phyloP scores from a whole-genome alignment of 2,113 vertebrate species.

The Perca flavescens region DNA sequence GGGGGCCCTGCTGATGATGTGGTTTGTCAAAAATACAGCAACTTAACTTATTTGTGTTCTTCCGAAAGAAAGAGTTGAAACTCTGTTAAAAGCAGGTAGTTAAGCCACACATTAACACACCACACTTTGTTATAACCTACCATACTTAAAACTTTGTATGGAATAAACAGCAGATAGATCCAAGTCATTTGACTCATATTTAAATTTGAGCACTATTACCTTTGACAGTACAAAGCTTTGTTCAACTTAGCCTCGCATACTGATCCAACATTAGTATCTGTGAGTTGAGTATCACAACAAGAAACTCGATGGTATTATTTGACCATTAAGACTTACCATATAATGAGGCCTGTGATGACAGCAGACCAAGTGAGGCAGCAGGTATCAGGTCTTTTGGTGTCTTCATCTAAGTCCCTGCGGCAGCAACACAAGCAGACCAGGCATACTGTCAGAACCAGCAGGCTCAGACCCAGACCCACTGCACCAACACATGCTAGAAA shows the following conservation, averaged over 20 bases:
- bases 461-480: slow-evolving; percentile 89
- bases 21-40: slow-evolving; percentile 6
- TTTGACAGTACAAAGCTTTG: background rate
- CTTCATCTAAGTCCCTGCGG: slow-evolving; percentile 74
- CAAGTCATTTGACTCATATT: slow-evolving; percentile 9
- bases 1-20: background rate
- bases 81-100: background rate
- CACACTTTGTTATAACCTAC: background rate
- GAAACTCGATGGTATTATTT: background rate
- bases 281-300: background rate
- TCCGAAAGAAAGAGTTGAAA: background rate
- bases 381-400: slow-evolving; percentile 85
- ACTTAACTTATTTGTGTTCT: background rate
- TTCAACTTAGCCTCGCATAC: background rate
- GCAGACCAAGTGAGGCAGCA: slow-evolving; percentile 92
- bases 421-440: slow-evolving; percentile 90
- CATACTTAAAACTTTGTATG: background rate
- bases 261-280: background rate
- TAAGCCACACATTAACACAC: background rate
- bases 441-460: slow-evolving; percentile 87
- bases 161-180: background rate
- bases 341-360: slow-evolving; percentile 88
- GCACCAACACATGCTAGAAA: slow-evolving; percentile 88
- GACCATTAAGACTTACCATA: slow-evolving; percentile 88
- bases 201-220: background rate